phyloP scores from a whole-genome alignment of 2,113 vertebrate genomes.

The Paratilapia polleni region DNA sequence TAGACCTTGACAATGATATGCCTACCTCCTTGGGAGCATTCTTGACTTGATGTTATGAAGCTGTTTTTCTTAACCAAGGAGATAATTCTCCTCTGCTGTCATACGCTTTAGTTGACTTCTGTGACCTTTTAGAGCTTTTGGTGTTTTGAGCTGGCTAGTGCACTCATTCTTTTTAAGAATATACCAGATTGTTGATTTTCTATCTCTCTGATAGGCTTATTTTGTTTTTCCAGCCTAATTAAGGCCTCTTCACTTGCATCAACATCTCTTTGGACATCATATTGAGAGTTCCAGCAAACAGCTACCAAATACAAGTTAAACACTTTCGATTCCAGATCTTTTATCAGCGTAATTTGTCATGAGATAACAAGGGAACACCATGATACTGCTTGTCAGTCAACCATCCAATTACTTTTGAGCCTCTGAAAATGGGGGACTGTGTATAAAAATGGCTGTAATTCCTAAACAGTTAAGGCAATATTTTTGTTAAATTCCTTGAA shows the following conservation, averaged over 20 bases:
- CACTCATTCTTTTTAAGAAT: no score
- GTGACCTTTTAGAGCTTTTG: no score
- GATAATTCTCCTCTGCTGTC: no score
- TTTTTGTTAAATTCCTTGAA: neutral
- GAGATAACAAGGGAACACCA: neutral
- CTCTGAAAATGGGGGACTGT: accelerated
- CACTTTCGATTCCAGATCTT: neutral
- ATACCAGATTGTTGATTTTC: no score
- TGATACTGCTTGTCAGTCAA: neutral
- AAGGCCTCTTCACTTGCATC: neutral
- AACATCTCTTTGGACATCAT: neutral
- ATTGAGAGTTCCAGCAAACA: neutral
- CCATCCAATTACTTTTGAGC: neutral
- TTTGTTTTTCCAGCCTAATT: no score
- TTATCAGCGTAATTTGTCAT: neutral
- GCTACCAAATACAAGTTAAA: neutral
- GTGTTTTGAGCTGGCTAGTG: no score
- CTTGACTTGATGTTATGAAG: no score
- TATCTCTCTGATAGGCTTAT: no score
- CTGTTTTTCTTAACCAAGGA: no score
- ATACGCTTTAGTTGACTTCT: no score
- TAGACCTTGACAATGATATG: no score
- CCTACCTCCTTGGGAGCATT: no score
- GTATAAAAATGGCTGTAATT: neutral
- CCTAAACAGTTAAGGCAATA: accelerated